Base-by-base conservation (phyloP, 2,888 invertebrate species). In the Erebia aethiops region DNA sequence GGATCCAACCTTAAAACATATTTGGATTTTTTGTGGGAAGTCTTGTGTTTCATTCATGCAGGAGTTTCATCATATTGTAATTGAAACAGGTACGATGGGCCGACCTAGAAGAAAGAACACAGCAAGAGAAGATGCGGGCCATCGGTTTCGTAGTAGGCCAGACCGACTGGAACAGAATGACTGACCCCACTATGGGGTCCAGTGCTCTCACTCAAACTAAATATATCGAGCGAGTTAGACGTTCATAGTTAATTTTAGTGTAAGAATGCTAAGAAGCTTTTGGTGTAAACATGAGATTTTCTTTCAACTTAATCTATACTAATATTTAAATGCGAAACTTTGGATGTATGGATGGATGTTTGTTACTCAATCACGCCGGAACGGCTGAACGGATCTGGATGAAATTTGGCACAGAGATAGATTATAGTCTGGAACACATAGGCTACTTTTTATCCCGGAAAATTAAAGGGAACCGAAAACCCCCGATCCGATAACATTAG, bases 71-170 rank as follows among this genome's bases (percentile, higher is more conserved):
- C 86, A 83, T 85, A 74, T 88, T 86, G 81, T 90, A 84, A 83
- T 89, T 91, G 83, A 88, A 89, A 91, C 91, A 99, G 99, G 99
- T 99, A 80, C 96, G 99, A 81, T 99, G 99, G 99, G 99, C 99
- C 65, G 99, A 99, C 91, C 94, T 99, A 84, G 99, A 99, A 94
- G 99, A 99, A 89, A 95, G 96, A 84, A 97, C 97, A 81, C 94
- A 97, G 82, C 98, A 98, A 92, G 97, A 97, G 86, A 97, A 98
- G 93, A 97, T 98, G 95, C 96, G 98, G 67, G 98, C 98, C 41
- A 96, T 99, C 75, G 99, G 99, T 26, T 99, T 99, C 92, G 98
- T 99, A 67, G 98, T 99, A 72, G 99, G 99, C 0, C 98, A 98
- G 84, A 99, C 99, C 0, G 97, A 99, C 87, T 99, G 99, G 99